phyloP scores from a whole-genome alignment of 2,113 vertebrate species.

The Lates calcarifer region DNA sequence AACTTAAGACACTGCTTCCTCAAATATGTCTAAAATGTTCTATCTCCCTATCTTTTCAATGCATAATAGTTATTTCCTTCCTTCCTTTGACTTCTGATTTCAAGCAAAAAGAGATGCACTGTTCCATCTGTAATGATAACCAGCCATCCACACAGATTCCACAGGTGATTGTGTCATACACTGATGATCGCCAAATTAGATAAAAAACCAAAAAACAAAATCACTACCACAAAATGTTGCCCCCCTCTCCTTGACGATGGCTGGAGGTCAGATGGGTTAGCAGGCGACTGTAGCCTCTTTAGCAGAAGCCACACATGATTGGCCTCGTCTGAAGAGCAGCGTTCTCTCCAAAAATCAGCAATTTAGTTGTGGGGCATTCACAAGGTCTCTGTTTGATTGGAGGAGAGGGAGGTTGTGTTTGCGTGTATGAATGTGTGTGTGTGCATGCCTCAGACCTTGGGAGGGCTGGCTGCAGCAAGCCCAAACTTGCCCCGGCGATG shows the following conservation, averaged over 20 bases:
- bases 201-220: neutral
- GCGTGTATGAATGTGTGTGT: constrained; percentile 30
- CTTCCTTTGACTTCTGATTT: neutral
- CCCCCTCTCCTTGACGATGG: constrained; percentile 30
- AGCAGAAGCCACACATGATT: constrained; percentile 72
- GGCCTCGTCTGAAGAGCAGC: constrained; percentile 73
- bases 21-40: neutral
- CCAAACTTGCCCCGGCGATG: constrained; percentile 77
- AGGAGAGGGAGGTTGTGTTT: constrained; percentile 59
- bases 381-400: constrained; percentile 78
- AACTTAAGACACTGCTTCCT: neutral
- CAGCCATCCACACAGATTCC: constrained; percentile 10
- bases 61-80: no score
- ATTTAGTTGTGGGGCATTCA: constrained; percentile 76
- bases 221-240: constrained; percentile 8
- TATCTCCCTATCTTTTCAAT: neutral
- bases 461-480: constrained; percentile 79
- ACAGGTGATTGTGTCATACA: constrained; percentile 1
- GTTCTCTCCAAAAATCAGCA: constrained; percentile 77
- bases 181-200: constrained; percentile 46
- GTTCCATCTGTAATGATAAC: neutral
- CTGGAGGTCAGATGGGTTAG: constrained; percentile 68
- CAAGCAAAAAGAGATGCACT: neutral
- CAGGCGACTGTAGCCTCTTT: constrained; percentile 57
- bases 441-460: constrained; percentile 81